Percentiles rank a stretch among this genome's conserved stretches.
These are phyloP conservation scores for Callionymus lyra DNA, from an alignment of 2,113 vertebrate species.

Conservation along the genomic window DNA sequence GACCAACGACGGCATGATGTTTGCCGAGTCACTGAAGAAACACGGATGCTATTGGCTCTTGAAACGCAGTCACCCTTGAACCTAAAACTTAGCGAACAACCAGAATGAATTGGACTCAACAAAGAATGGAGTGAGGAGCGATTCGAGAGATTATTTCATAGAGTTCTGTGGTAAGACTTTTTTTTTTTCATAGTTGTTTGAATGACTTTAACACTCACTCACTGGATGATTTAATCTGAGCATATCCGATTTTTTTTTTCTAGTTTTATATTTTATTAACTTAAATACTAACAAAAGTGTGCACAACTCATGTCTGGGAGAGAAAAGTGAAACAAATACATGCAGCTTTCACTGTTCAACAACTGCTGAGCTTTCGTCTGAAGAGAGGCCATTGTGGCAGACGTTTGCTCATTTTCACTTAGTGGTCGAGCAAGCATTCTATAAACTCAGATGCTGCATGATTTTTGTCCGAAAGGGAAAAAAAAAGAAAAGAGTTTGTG, in stretches of 20 bases:
- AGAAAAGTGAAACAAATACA: too few relatives aligned
- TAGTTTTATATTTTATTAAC: neutral
- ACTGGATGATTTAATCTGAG: neutral
- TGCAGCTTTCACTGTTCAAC: too few relatives aligned
- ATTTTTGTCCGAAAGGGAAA: too few relatives aligned
- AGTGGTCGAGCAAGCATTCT: too few relatives aligned
- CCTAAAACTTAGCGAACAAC: conserved; percentile 17
- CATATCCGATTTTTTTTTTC: neutral
- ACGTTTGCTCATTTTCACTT: too few relatives aligned
- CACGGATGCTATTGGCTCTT: conserved; percentile 23
- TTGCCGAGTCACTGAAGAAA: conserved; percentile 17
- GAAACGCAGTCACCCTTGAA: neutral
- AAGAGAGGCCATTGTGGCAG: too few relatives aligned
- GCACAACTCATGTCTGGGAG: too few relatives aligned
- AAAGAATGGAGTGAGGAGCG: conserved; percentile 5
- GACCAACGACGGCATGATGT: conserved; percentile 18
- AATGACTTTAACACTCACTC: neutral
- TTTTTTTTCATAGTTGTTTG: neutral
- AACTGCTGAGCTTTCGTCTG: too few relatives aligned
- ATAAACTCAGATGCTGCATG: too few relatives aligned
- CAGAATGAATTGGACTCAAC: conserved; percentile 40
- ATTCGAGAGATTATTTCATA: conserved; percentile 7
- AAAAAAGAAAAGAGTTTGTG: too few relatives aligned
- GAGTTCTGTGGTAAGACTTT: conserved; percentile 25
- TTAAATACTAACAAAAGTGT: neutral